A percentile compares a stretch with the other conserved stretches of the same genome.
phyloP scores from a whole-genome alignment of 2,888 invertebrate genomes.

The Tetragonula carbonaria region DNA sequence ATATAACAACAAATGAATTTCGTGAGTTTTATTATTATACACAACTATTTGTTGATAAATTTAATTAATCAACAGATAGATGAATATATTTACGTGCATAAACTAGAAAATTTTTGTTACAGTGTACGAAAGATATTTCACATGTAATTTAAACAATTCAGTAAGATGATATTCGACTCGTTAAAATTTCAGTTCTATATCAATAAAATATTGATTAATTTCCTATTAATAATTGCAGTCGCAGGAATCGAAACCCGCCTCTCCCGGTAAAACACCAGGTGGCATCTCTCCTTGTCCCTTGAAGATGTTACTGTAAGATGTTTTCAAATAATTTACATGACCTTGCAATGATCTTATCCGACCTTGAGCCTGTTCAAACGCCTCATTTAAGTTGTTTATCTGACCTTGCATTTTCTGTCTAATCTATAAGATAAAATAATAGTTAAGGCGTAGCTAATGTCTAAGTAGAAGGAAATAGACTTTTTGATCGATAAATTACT shows the following conservation, averaged over 20 bases:
- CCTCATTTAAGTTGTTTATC: constrained; percentile 88
- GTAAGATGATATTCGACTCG: constrained; percentile 5
- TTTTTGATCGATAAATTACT: constrained; percentile 71
- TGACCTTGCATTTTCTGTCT: constrained; percentile 89
- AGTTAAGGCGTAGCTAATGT: neutral
- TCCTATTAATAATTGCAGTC: constrained; percentile 77
- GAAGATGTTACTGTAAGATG: constrained; percentile 81
- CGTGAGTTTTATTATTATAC: constrained; percentile 21
- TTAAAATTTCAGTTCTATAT: constrained; percentile 48
- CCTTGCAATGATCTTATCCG: constrained; percentile 87
- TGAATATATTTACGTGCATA: neutral
- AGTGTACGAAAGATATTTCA: neutral
- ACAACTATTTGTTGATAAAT: constrained; percentile 31
- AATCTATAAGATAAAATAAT: constrained; percentile 83
- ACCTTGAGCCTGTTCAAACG: constrained; percentile 88
- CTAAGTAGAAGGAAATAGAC: neutral
- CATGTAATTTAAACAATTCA: constrained; percentile 20
- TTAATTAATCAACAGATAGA: constrained; percentile 11
- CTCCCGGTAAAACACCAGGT: constrained; percentile 61
- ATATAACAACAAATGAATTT: neutral
- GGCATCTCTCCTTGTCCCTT: constrained; percentile 73
- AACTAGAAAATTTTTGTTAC: constrained; percentile 41
- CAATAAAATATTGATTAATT: constrained; percentile 39
- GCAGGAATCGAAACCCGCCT: constrained; percentile 78
- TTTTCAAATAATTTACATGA: constrained; percentile 87